Evolutionary conservation across 2,797 vertebrate genomes (phyloP).

Genomic region (Gobio occitaniae): DNA sequence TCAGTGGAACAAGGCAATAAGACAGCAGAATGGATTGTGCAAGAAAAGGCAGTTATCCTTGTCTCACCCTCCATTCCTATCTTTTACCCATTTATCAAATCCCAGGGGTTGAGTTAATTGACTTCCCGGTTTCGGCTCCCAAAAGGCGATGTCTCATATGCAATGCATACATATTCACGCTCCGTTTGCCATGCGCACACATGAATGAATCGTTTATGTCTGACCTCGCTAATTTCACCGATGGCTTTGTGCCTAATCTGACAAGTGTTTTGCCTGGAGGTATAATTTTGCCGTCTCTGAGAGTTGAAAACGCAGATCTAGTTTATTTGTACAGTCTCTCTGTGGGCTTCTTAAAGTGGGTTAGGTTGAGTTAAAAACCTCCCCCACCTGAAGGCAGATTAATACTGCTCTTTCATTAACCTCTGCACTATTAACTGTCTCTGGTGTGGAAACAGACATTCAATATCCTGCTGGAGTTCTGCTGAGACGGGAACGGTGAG

Average conservation of each 20-base stretch:
- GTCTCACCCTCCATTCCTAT: conserved; percentile 15
- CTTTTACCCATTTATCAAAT: conserved; percentile 55
- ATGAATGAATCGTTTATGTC: conserved; percentile 43
- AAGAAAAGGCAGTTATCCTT: conserved; percentile 30
- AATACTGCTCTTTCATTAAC: conserved; percentile 43
- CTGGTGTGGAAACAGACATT: conserved; percentile 11
- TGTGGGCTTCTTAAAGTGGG: conserved; percentile 46
- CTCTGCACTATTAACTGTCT: conserved; percentile 45
- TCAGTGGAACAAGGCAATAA: not conserved
- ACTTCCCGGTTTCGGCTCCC: conserved; percentile 54
- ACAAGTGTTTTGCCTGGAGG: conserved; percentile 63
- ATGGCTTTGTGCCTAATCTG: conserved; percentile 63
- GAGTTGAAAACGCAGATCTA: conserved; percentile 59
- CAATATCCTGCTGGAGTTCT: conserved; percentile 15
- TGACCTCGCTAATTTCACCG: conserved; percentile 17
- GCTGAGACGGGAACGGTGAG: conserved; percentile 1
- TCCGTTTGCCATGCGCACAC: conserved; percentile 41
- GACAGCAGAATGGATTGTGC: conserved; percentile 48
- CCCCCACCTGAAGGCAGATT: conserved; percentile 38
- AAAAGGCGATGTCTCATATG: conserved; percentile 35
- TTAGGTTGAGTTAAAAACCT: conserved; percentile 52
- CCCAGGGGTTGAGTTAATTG: conserved; percentile 57
- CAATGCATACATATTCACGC: conserved; percentile 38
- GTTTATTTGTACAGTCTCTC: conserved; percentile 37
- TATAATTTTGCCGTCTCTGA: conserved; percentile 61